Conservation (phyloP, 1,140 invertebrate species). For the Rhagoletis zephyria region DNA sequence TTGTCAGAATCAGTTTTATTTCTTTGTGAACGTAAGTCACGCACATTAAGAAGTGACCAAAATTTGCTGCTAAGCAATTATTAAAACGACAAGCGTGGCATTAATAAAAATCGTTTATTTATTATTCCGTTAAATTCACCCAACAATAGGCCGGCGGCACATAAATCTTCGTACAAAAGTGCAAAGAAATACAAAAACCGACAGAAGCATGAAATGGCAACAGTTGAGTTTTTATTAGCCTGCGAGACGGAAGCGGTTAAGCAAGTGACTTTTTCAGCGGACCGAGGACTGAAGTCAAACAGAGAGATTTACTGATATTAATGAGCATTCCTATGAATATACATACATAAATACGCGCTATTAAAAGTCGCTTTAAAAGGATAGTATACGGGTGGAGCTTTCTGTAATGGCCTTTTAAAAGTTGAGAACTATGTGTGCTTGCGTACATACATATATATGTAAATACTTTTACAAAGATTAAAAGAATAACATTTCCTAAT, state of each 20-base stretch:
- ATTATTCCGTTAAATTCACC: constrained; percentile 34
- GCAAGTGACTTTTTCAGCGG: constrained; percentile 19
- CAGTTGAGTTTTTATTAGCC: background rate
- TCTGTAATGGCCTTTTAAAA: background rate
- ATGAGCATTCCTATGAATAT: constrained; percentile 1
- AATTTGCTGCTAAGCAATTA: constrained; percentile 14
- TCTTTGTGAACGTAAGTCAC: background rate
- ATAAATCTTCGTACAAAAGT: constrained; percentile 23
- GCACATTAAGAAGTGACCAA: background rate
- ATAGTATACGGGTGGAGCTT: background rate
- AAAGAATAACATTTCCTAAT: background rate
- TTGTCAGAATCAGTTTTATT: constrained; percentile 12
- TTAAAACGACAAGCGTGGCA: background rate
- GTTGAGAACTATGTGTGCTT: background rate
- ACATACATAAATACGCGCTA: background rate
- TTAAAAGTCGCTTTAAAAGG: background rate
- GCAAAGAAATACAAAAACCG: background rate
- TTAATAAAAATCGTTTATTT: constrained; percentile 34
- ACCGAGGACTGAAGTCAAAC: background rate
- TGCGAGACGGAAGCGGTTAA: background rate
- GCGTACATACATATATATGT: background rate
- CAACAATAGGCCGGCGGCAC: constrained; percentile 2
- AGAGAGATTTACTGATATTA: background rate
- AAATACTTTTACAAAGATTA: background rate
- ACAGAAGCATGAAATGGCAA: background rate